A percentile compares a stretch with the other conserved stretches of the same genome.
These are phyloP conservation scores for Watsonalla binaria DNA, from an alignment of 2,888 invertebrate species.

Conservation along the genomic window DNA sequence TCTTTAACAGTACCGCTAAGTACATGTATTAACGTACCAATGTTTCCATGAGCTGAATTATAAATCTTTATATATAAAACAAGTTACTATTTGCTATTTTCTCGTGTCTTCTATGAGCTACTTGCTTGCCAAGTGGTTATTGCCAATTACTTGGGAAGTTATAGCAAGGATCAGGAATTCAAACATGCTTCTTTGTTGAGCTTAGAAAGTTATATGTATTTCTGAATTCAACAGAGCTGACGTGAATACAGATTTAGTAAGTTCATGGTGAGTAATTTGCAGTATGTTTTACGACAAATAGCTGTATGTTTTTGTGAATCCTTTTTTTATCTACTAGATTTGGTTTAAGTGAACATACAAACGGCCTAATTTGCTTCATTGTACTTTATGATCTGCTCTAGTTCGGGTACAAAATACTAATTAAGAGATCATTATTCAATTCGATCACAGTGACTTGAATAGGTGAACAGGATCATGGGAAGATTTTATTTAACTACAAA, in stretches of 20 bases:
- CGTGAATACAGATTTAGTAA: not conserved
- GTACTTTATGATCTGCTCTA: too few species aligned
- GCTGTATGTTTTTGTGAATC: too few species aligned
- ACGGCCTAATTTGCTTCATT: too few species aligned
- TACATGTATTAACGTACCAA: conserved; percentile 60
- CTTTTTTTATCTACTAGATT: too few species aligned
- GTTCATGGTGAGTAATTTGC: too few species aligned
- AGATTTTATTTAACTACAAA: too few species aligned
- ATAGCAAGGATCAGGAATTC: not conserved
- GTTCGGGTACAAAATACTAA: too few species aligned
- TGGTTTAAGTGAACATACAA: too few species aligned
- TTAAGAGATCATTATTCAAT: too few species aligned
- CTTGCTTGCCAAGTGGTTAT: not conserved
- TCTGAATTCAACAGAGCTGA: not conserved
- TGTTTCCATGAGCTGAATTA: conserved; percentile 52
- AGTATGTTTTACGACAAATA: too few species aligned
- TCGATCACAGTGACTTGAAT: too few species aligned
- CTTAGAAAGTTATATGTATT: not conserved
- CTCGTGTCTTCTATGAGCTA: not conserved
- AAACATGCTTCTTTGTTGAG: not conserved
- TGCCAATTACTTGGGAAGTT: not conserved
- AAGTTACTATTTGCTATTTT: not conserved
- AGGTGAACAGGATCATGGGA: too few species aligned
- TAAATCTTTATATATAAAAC: conserved; percentile 17
- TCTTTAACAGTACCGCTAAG: conserved; percentile 69